Evolutionary conservation across 2,113 vertebrate genomes (phyloP).

Genomic region (Scalopus aquaticus): DNA sequence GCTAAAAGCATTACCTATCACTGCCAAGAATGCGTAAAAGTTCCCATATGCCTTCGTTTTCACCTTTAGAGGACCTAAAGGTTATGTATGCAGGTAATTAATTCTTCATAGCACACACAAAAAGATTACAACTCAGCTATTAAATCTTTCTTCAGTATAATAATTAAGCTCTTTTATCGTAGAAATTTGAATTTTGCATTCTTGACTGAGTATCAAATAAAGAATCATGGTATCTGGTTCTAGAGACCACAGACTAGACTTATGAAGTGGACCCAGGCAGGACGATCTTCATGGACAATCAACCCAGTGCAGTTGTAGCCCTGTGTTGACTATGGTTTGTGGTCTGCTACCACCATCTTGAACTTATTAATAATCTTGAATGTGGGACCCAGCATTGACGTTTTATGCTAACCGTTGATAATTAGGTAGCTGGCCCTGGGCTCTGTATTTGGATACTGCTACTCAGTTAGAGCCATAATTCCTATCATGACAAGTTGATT

Average conservation of each 20-base stretch:
- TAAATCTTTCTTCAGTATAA: neutral
- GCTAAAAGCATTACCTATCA: neutral
- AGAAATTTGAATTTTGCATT: neutral
- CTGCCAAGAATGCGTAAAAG: neutral
- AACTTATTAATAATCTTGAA: slow-evolving; percentile 3
- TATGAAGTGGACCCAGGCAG: neutral
- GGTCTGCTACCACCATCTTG: neutral
- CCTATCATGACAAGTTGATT: neutral
- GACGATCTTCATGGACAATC: neutral
- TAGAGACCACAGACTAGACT: neutral
- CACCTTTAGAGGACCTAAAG: neutral
- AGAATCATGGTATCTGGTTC: neutral
- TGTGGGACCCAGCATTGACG: neutral
- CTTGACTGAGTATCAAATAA: neutral
- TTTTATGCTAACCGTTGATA: neutral
- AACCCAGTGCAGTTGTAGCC: accelerated
- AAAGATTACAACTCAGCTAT: neutral
- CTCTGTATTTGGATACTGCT: neutral
- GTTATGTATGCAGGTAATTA: neutral
- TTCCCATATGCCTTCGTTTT: neutral
- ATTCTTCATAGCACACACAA: neutral
- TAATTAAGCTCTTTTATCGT: neutral
- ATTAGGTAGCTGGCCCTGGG: neutral
- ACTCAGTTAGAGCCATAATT: neutral
- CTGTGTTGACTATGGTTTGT: neutral